A percentile compares a stretch with the other conserved stretches of the same genome.
phyloP scores from a whole-genome alignment of 92 coral and sea anemone genomes.

The Zoanthus solanderi region DNA sequence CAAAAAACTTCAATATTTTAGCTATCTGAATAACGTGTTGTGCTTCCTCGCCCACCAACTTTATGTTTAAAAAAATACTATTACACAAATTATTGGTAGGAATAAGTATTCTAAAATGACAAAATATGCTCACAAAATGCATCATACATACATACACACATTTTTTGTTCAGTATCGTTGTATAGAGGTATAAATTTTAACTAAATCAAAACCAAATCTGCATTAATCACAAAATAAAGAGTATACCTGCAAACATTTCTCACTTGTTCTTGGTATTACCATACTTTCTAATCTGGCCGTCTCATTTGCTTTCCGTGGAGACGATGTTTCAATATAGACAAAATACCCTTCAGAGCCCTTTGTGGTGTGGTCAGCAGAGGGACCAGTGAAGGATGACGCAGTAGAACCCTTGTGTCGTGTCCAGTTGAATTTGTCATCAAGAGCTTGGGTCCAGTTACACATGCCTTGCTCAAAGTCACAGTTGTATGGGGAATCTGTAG shows the following conservation, averaged over 20 bases:
- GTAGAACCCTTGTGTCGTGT: slow-evolving; percentile 79
- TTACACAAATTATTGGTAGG: too few species aligned
- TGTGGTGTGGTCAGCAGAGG: slow-evolving; percentile 87
- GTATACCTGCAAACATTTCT: slow-evolving; percentile 78
- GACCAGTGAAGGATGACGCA: slow-evolving; percentile 76
- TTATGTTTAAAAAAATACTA: too few species aligned
- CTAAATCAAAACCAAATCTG: too few species aligned
- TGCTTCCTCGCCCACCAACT: too few species aligned
- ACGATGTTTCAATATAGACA: slow-evolving; percentile 86
- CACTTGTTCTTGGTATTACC: slow-evolving; percentile 79
- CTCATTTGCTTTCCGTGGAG: slow-evolving; percentile 76
- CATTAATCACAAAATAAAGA: too few species aligned
- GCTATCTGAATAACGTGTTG: too few species aligned
- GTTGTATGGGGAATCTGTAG: slow-evolving; percentile 86
- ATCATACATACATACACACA: too few species aligned
- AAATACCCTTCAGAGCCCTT: slow-evolving; percentile 75
- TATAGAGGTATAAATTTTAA: too few species aligned
- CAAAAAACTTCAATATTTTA: too few species aligned
- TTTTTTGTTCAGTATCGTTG: too few species aligned
- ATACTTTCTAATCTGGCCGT: slow-evolving; percentile 89
- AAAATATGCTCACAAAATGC: too few species aligned
- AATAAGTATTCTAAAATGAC: too few species aligned
- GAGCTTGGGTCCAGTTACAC: slow-evolving; percentile 86
- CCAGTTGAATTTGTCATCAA: slow-evolving; percentile 85
- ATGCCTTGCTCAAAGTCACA: slow-evolving; percentile 76